Conservation (phyloP, 1,140 invertebrate species). For the Tetramorium simillimum region DNA sequence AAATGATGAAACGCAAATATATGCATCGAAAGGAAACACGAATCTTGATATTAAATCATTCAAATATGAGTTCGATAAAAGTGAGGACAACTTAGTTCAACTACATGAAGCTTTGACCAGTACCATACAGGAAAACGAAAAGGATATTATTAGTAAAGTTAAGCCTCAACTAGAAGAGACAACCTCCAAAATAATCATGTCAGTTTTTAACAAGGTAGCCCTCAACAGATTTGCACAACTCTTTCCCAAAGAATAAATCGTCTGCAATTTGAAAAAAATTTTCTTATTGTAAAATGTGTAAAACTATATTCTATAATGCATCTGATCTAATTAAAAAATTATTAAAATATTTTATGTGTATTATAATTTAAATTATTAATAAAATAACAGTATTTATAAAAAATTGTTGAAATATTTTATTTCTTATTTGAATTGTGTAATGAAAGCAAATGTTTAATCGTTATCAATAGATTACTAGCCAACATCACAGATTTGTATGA, state of each 20-base stretch:
- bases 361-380: too few species aligned
- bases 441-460: too few species aligned
- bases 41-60: background rate
- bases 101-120: background rate
- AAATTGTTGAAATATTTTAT: too few species aligned
- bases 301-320: too few species aligned
- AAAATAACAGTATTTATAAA: too few species aligned
- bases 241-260: background rate
- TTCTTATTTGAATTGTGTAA: too few species aligned
- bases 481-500: too few species aligned
- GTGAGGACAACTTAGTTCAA: background rate
- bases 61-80: background rate
- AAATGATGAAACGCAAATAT: background rate
- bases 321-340: too few species aligned
- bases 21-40: background rate
- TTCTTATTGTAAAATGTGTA: too few species aligned
- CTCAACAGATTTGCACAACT: background rate
- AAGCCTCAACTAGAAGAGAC: background rate
- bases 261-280: background rate
- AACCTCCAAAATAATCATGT: background rate
- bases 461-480: too few species aligned
- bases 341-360: too few species aligned
- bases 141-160: background rate
- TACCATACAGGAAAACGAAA: background rate
- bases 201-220: background rate